These are phyloP conservation scores for Capromys pilorides DNA, from an alignment of 2,797 vertebrate genomes.

Conservation along the genomic window DNA sequence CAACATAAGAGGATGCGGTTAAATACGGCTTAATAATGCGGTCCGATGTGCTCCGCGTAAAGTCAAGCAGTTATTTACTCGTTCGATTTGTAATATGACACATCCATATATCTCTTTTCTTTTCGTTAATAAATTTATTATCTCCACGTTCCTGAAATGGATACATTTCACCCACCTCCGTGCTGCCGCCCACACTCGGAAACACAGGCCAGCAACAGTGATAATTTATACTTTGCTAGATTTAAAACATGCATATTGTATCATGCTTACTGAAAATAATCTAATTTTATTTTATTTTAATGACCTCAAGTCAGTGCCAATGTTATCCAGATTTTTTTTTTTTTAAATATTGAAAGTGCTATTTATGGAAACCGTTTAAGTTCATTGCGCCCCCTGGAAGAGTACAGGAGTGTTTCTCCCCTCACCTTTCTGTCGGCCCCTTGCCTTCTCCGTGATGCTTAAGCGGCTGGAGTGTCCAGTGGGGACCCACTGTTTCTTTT, in stretches of 20 bases:
- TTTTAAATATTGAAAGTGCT: not conserved
- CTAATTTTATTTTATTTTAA: constrained; percentile 57
- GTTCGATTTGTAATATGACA: constrained; percentile 61
- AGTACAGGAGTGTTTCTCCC: not conserved
- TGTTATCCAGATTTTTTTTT: not conserved
- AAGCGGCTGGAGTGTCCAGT: constrained; percentile 48
- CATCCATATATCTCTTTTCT: constrained; percentile 59
- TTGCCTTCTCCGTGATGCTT: constrained; percentile 59
- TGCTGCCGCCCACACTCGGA: not conserved
- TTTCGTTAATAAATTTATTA: constrained; percentile 64
- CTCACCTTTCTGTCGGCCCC: constrained; percentile 48
- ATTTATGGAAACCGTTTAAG: not conserved
- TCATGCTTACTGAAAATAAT: not conserved
- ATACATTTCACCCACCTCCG: constrained; percentile 59
- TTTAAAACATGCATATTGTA: constrained; percentile 16
- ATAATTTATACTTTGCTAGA: constrained; percentile 49
- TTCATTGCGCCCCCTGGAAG: not conserved
- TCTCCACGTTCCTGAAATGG: constrained; percentile 40
- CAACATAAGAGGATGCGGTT: constrained; percentile 70
- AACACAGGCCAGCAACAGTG: not conserved
- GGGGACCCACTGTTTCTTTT: constrained; percentile 71
- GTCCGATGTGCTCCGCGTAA: constrained; percentile 13
- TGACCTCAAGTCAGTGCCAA: not conserved
- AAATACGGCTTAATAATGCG: constrained; percentile 76
- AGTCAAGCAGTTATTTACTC: constrained; percentile 73